phyloP scores from a whole-genome alignment of 2,888 invertebrate genomes.

The Ctenicera cuprea region DNA sequence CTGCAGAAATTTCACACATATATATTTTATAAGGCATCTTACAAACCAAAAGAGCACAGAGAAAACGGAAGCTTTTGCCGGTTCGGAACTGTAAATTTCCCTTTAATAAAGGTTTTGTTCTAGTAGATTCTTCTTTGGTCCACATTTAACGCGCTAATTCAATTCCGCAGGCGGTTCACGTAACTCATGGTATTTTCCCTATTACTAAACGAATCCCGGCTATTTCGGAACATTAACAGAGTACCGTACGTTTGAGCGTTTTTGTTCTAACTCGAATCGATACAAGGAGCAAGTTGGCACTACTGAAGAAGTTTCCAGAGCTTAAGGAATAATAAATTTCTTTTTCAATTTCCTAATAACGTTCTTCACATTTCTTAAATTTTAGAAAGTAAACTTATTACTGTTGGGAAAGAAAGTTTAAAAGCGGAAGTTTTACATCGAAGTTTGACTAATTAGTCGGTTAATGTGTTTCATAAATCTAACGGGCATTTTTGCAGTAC shows the following conservation, averaged over 20 bases:
- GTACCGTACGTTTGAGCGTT: conserved; percentile 27
- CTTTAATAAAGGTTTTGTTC: conserved; percentile 8
- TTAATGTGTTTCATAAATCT: conserved; percentile 47
- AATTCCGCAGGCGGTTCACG: conserved; percentile 25
- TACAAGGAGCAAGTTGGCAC: conserved; percentile 38
- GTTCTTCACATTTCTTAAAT: conserved; percentile 40
- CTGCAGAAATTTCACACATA: conserved; percentile 11
- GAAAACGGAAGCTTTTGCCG: not conserved
- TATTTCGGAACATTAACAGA: conserved; percentile 38
- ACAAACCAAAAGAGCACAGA: conserved; percentile 12
- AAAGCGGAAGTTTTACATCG: conserved; percentile 36
- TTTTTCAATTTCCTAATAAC: conserved; percentile 46
- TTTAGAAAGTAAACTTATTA: conserved; percentile 41
- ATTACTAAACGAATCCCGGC: conserved; percentile 26
- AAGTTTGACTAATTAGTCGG: conserved; percentile 44
- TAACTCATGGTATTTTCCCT: conserved; percentile 40
- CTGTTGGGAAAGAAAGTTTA: conserved; percentile 35
- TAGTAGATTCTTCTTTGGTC: conserved; percentile 20
- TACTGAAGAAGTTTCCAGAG: conserved; percentile 34
- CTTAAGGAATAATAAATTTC: conserved; percentile 44
- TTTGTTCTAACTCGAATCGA: conserved; percentile 36
- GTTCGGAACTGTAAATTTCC: conserved; percentile 7
- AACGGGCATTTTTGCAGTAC: conserved; percentile 41
- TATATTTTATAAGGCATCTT: conserved; percentile 13
- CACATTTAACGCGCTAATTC: conserved; percentile 26